Base-by-base conservation (phyloP, 2,113 vertebrate species). In the Rhea americana region DNA sequence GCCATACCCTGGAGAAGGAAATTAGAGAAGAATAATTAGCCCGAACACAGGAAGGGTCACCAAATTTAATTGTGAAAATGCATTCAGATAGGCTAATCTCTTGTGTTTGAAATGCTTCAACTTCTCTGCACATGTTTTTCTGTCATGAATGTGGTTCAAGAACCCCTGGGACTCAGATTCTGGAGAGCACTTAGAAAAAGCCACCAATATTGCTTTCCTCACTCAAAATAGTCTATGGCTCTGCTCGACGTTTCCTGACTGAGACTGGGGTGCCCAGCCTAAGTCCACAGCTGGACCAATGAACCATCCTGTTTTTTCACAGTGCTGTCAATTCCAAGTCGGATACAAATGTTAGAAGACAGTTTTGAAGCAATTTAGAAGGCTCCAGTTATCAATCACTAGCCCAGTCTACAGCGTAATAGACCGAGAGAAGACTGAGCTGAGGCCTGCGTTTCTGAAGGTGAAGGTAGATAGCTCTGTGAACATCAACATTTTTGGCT, bases 161-260 rank as follows among this genome's bases (percentile, higher is more conserved):
- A 70, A 8, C 5, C 24, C 39, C 32, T 47, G 25, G 10, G 63
- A 58, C 14, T 18, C 37, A 18, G 19, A 43, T 28, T 85, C n/a
- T 51, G n/a, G 30, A 71, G 19, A 4, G 2, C 5, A 25, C 51
- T 76, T 55, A 28, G 26, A 2, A 80, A 70, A 75, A 32, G 4
- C 0, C 30, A 50, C 25, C n/a, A 32, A n/a, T 21, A 35, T 41
- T 53, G 6, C 1, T 1, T 53, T 71, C 30, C 47, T 55, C 53
- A 53, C 61, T 62, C 13, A 76, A 62, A 80, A 39, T 1, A 2
- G 22, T 56, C n/a, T 61, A 26, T n/a, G 20, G 24, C 14, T 84
- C 26, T 39, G 30, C 37, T 59, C 11, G 32, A 25, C 8, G 6
- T 17, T 43, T 58, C 41, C 19, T 79, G 19, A 25, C 78, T 51